A percentile compares a stretch with the other conserved stretches of the same genome.
These are phyloP conservation scores for Lottia scabra DNA, from an alignment of 2,888 invertebrate genomes.

Conservation along the genomic window DNA sequence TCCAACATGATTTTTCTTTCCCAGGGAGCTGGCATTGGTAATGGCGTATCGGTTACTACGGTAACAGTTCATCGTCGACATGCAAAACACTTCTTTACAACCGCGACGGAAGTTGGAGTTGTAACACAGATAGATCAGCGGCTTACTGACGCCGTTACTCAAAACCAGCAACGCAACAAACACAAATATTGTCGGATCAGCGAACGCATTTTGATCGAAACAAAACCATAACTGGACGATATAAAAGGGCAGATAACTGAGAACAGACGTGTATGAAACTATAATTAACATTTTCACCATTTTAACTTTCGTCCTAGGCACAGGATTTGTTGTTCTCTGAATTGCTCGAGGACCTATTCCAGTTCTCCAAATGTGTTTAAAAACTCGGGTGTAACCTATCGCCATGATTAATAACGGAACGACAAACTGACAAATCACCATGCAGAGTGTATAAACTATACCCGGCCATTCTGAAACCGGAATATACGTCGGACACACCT, in stretches of 20 bases:
- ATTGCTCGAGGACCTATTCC: conserved; percentile 41
- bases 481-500: conserved; percentile 46
- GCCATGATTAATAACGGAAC: conserved; percentile 44
- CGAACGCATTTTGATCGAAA: conserved; percentile 19
- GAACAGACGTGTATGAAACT: conserved; percentile 38
- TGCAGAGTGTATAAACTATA: conserved; percentile 39
- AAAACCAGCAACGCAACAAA: conserved; percentile 42
- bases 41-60: conserved; percentile 63
- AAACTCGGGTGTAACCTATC: conserved; percentile 49
- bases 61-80: conserved; percentile 64
- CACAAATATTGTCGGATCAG: conserved; percentile 40
- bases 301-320: conserved; percentile 64
- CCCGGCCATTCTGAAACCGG: conserved; percentile 38
- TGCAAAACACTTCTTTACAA: conserved; percentile 64
- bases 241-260: conserved; percentile 46
- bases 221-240: conserved; percentile 43
- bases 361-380: conserved; percentile 55
- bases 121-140: conserved; percentile 57
- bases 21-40: conserved; percentile 59
- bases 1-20: conserved; percentile 63
- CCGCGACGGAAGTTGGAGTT: conserved; percentile 68
- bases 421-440: conserved; percentile 42
- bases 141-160: conserved; percentile 49
- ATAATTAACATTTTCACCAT: conserved; percentile 65
- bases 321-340: conserved; percentile 57